Conservation (phyloP, 2,888 invertebrate genomes). For the Aspidiotus rigidus region DNA sequence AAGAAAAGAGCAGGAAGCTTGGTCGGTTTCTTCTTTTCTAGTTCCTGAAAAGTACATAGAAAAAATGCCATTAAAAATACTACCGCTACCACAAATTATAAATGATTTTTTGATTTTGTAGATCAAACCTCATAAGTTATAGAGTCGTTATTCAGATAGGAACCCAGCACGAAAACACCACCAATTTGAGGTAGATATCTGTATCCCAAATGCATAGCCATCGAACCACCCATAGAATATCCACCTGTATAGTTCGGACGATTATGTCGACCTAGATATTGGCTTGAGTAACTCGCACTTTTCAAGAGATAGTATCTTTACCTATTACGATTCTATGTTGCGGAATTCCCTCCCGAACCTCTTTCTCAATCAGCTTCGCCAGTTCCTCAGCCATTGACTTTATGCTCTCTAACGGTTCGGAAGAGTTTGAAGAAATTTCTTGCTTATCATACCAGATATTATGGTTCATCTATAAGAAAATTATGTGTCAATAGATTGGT, state of each 20-base stretch:
- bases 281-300: no score
- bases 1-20: conserved; percentile 53
- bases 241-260: conserved; percentile 48
- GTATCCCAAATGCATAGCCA: conserved; percentile 65
- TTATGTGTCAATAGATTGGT: no score
- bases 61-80: no score
- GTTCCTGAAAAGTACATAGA: conserved; percentile 26
- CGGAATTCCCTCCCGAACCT: conserved; percentile 52
- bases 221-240: conserved; percentile 79
- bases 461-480: conserved; percentile 42
- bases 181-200: conserved; percentile 57
- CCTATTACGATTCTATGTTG: conserved; percentile 62
- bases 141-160: conserved; percentile 65
- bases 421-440: conserved; percentile 52
- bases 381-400: conserved; percentile 50
- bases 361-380: conserved; percentile 36
- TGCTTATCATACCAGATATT: conserved; percentile 73
- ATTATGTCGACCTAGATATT: no score
- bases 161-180: conserved; percentile 66
- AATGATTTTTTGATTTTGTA: neutral
- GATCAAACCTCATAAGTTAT: conserved; percentile 53
- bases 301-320: conserved; percentile 39
- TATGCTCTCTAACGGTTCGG: conserved; percentile 55
- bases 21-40: conserved; percentile 25
- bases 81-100: neutral